Evolutionary conservation across 2,113 vertebrate species (phyloP), one percentile per base, ranked within the genome.

Genomic region (Leptobrachium leishanense): DNA sequence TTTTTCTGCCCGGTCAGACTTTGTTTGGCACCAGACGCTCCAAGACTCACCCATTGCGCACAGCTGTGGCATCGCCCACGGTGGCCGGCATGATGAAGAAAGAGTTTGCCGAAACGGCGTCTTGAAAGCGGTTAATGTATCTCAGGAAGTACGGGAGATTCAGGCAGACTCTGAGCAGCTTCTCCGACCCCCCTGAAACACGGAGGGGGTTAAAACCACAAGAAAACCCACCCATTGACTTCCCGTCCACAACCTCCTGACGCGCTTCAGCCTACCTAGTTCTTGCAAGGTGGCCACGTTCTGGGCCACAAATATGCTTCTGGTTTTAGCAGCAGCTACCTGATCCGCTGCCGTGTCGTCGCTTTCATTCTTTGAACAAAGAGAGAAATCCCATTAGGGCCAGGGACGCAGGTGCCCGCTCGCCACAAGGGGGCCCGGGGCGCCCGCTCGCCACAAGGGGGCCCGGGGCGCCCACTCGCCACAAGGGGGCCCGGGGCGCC

Each of bases 11-110:
- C 20, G 20, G 20, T 31, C 20, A 31, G 20, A 31, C 20, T 31
- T 31, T 31, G 20, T 31, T 31, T 31, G 20, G 20, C 20, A 31
- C 20, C 20, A 31, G 20, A 31, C 20, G 10, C 44, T 5, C 5
- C 13, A 50, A 50, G 46, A 20, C 89, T 88, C 86, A 99, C 98
- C 98, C 98, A 1, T 99, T 99, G 15, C 98, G 95, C 71, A 99
- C 98, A 43, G 98, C 98, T 2, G 97, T 99, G 85, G 98, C 98
- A 66, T 99, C 98, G 2, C 96, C 96, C 65, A 99, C 98, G 0
- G 98, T 99, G 13, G 98, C 98, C 0, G 98, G 98, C 98, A 99
- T 99, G 85, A 99, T 98, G 79, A 99, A 99, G 86, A 99, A 99
- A 1, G 97, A 99, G 84, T 97, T 99, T 82, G 98, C 97, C 0